These are phyloP conservation scores for Valencia hispanica DNA, from an alignment of 2,797 vertebrate species.

Conservation along the genomic window DNA sequence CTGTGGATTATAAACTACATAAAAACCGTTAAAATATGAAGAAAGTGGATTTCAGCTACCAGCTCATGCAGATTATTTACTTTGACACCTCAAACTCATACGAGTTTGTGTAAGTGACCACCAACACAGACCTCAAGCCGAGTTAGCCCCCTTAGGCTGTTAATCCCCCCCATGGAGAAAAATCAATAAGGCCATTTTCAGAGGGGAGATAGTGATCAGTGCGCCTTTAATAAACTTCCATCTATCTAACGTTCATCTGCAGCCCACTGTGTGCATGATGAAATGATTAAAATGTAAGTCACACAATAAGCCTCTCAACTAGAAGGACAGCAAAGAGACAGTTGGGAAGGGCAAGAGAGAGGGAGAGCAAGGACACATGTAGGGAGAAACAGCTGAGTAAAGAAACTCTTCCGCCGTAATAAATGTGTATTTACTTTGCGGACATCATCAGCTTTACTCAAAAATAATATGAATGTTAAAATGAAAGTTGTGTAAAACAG, in stretches of 20 bases:
- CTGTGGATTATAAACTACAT: not conserved
- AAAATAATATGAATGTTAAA: not conserved
- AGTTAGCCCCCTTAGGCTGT: conserved; percentile 47
- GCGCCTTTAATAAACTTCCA: conserved; percentile 80
- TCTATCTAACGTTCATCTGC: conserved; percentile 68
- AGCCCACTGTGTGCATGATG: conserved; percentile 57
- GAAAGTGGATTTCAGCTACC: conserved; percentile 12
- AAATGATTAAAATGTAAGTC: conserved; percentile 78
- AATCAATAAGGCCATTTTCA: conserved; percentile 82
- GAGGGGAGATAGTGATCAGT: conserved; percentile 76
- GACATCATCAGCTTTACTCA: not conserved
- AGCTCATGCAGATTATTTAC: conserved; percentile 29
- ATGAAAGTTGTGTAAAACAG: not conserved
- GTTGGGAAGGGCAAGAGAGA: conserved; percentile 38
- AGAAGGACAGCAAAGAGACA: conserved; percentile 50
- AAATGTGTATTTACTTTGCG: conserved; percentile 10
- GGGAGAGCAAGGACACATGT: conserved; percentile 40
- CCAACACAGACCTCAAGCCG: conserved; percentile 48
- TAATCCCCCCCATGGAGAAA: conserved; percentile 52
- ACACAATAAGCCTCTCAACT: conserved; percentile 57
- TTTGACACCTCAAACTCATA: conserved; percentile 26
- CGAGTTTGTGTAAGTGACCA: conserved; percentile 57
- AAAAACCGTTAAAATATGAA: not conserved
- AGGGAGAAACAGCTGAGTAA: conserved; percentile 19
- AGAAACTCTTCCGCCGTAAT: conserved; percentile 15